phyloP scores from a whole-genome alignment of 2,888 invertebrate species.

The Oscheius sp. region DNA sequence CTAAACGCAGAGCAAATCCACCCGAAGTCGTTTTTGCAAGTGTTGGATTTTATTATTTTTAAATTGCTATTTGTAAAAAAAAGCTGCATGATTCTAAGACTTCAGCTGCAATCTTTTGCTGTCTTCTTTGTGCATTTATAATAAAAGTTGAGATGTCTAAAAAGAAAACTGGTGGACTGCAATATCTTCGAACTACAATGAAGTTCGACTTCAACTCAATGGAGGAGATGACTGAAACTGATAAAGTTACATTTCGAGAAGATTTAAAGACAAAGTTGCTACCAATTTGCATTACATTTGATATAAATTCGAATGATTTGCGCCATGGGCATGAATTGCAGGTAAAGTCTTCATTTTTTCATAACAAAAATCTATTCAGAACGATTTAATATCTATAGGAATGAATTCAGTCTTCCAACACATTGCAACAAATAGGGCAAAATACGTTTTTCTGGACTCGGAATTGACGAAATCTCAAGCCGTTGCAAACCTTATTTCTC shows the following conservation, averaged over 20 bases:
- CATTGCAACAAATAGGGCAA: not conserved
- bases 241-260: not conserved
- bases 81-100: no score
- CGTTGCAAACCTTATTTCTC: not conserved
- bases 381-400: conserved; percentile 21
- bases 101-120: no score
- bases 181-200: conserved; percentile 33
- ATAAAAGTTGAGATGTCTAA: conserved; percentile 36
- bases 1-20: no score
- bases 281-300: not conserved
- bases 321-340: not conserved
- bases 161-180: conserved; percentile 26
- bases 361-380: not conserved
- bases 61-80: no score
- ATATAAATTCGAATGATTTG: not conserved
- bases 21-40: no score
- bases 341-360: not conserved
- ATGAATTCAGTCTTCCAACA: conserved; percentile 21
- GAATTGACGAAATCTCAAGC: not conserved
- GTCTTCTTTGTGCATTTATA: no score
- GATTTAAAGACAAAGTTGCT: not conserved
- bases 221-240: not conserved
- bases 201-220: conserved; percentile 30
- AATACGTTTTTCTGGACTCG: conserved; percentile 13
- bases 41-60: not conserved